Conservation (phyloP, 2,113 vertebrate species). For the Merops nubicus region DNA sequence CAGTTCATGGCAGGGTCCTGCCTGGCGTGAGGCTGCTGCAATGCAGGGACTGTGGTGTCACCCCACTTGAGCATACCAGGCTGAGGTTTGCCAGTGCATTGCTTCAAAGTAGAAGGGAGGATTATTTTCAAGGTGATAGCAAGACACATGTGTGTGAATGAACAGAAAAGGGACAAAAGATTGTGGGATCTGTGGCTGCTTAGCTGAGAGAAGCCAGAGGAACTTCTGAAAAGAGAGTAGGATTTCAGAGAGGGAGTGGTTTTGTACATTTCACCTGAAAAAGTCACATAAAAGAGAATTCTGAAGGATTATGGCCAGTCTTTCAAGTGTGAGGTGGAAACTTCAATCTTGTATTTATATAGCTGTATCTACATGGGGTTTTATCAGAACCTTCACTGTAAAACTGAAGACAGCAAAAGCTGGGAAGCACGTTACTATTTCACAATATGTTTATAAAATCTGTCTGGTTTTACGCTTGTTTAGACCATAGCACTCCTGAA, state of each 20-base stretch:
- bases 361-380: not conserved
- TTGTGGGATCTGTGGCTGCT: fast-evolving
- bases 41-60: not conserved
- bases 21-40: not conserved
- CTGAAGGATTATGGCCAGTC: not conserved
- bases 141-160: fast-evolving
- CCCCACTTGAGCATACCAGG: fast-evolving
- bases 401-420: not conserved
- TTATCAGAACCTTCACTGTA: not conserved
- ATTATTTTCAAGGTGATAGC: not conserved
- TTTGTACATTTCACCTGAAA: not conserved
- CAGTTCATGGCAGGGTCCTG: fast-evolving
- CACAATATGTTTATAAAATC: not conserved
- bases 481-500: not conserved
- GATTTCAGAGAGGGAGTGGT: not conserved
- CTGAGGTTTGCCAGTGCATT: not conserved
- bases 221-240: not conserved
- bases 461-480: not conserved
- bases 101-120: not conserved
- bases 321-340: not conserved
- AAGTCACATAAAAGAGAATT: not conserved
- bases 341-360: not conserved
- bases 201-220: not conserved
- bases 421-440: not conserved
- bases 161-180: not conserved